phyloP scores from a whole-genome alignment of 2,888 invertebrate genomes.

The Drosophila atripex region DNA sequence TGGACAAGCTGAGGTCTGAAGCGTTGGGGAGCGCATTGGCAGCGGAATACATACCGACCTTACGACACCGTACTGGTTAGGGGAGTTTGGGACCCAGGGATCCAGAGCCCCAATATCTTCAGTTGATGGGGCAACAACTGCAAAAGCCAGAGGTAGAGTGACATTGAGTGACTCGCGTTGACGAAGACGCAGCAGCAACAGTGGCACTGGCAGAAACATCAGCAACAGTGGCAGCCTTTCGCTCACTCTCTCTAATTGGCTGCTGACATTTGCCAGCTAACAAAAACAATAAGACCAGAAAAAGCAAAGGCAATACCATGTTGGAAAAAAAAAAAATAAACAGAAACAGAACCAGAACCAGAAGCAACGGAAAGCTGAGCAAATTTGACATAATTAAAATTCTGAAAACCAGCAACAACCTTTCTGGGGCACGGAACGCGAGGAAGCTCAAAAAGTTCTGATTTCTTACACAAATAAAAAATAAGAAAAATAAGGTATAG shows the following conservation, averaged over 20 bases:
- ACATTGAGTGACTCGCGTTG: conserved; percentile 70
- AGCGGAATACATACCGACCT: conserved; percentile 30
- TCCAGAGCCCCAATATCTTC: conserved; percentile 7
- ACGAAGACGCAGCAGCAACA: conserved; percentile 37
- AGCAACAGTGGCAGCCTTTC: conserved; percentile 38
- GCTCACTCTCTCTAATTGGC: conserved; percentile 74
- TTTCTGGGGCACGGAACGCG: conserved; percentile 7
- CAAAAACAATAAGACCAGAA: conserved; percentile 41
- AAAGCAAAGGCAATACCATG: conserved; percentile 11
- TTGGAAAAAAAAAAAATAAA: conserved; percentile 17
- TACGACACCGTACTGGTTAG: conserved; percentile 36
- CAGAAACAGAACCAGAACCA: conserved; percentile 32
- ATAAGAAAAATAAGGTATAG: conserved; percentile 32
- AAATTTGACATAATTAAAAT: conserved; percentile 79
- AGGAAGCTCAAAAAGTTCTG: conserved; percentile 33
- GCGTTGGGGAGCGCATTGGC: conserved; percentile 65
- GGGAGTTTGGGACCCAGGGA: conserved; percentile 67
- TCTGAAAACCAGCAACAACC: conserved; percentile 49
- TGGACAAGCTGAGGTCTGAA: conserved; percentile 50
- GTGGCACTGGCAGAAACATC: background rate
- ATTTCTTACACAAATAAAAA: conserved; percentile 6
- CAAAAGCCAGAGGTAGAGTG: conserved; percentile 43
- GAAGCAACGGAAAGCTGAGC: conserved; percentile 30
- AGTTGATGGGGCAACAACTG: conserved; percentile 17
- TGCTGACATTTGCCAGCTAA: conserved; percentile 77